Conservation (phyloP, 2,797 vertebrate genomes). For the Gadopsis bispinosus region DNA sequence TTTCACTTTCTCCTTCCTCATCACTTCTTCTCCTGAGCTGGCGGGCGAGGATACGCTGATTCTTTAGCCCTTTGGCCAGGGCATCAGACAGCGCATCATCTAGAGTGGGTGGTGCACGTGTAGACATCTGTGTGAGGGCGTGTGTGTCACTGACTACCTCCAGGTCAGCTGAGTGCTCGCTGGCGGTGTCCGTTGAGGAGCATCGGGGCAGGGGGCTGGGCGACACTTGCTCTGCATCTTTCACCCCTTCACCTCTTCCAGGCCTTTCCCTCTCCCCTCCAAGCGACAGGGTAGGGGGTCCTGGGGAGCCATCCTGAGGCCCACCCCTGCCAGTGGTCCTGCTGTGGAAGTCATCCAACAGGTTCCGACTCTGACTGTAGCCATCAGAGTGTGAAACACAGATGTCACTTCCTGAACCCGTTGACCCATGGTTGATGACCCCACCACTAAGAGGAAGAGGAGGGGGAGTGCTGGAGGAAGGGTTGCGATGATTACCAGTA, state of each 20-base stretch:
- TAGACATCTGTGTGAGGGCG: slow-evolving; percentile 23
- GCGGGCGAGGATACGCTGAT: slow-evolving; percentile 89
- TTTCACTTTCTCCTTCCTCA: slow-evolving; percentile 66
- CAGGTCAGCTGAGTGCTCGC: slow-evolving; percentile 89
- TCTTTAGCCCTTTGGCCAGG: slow-evolving; percentile 87
- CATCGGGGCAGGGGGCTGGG: slow-evolving; percentile 88
- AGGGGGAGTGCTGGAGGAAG: slow-evolving; percentile 74
- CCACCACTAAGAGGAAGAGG: slow-evolving; percentile 61
- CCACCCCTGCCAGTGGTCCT: slow-evolving; percentile 48
- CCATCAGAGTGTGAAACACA: slow-evolving; percentile 56
- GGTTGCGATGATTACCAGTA: slow-evolving; percentile 78
- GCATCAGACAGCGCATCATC: slow-evolving; percentile 80
- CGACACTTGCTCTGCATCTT: slow-evolving; percentile 62
- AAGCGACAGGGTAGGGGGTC: slow-evolving; percentile 67
- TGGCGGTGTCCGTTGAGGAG: slow-evolving; percentile 94
- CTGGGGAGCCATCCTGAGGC: slow-evolving; percentile 60
- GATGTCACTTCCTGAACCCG: slow-evolving; percentile 54
- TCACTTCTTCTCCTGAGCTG: slow-evolving; percentile 68
- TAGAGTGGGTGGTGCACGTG: slow-evolving; percentile 58
- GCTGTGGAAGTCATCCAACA: slow-evolving; percentile 66
- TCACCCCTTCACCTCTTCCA: slow-evolving; percentile 52
- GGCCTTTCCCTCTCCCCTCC: slow-evolving; percentile 68
- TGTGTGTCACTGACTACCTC: slow-evolving; percentile 71
- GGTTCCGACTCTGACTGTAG: slow-evolving; percentile 66
- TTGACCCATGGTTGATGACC: slow-evolving; percentile 60